A percentile compares a stretch with the other conserved stretches of the same genome.
phyloP scores from a whole-genome alignment of 1,140 invertebrate species.

The Camponotus pennsylvanicus region DNA sequence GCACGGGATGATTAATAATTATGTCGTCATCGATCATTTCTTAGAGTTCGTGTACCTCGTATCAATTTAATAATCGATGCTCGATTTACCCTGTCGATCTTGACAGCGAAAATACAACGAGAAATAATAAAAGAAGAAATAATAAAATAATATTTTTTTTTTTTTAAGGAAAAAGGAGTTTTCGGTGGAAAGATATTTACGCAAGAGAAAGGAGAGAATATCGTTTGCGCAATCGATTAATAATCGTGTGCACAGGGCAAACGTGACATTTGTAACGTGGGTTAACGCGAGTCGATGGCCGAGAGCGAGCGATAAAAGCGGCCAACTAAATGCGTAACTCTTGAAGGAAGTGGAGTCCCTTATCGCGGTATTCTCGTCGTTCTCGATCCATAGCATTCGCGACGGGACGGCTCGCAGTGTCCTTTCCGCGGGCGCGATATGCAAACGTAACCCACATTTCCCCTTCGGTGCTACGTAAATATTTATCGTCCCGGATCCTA shows the following conservation, averaged over 20 bases:
- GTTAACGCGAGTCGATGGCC: neutral
- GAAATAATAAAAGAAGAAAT: too few relatives aligned
- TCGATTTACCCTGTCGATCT: neutral
- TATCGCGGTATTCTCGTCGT: conserved; percentile 61
- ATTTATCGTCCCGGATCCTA: conserved; percentile 67
- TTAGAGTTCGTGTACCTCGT: neutral
- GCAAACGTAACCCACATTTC: conserved; percentile 70
- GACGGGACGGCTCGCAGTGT: conserved; percentile 43
- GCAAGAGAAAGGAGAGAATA: neutral
- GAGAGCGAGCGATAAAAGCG: conserved; percentile 48
- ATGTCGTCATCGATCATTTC: conserved; percentile 48
- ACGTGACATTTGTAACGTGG: neutral
- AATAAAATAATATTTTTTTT: neutral
- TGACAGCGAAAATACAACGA: too few relatives aligned
- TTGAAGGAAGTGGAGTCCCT: conserved; percentile 55
- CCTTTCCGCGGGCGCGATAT: conserved; percentile 65
- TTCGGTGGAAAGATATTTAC: neutral
- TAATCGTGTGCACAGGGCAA: too few relatives aligned
- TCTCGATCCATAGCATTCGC: conserved; percentile 70
- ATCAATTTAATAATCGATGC: conserved; percentile 20
- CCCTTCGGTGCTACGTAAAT: conserved; percentile 65
- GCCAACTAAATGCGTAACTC: conserved; percentile 50
- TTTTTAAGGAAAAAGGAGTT: neutral
- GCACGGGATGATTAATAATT: conserved; percentile 53
- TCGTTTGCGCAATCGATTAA: conserved; percentile 9